These are phyloP conservation scores for Ardeotis arabs DNA, from an alignment of 2,113 vertebrate genomes.

Conservation along the genomic window DNA sequence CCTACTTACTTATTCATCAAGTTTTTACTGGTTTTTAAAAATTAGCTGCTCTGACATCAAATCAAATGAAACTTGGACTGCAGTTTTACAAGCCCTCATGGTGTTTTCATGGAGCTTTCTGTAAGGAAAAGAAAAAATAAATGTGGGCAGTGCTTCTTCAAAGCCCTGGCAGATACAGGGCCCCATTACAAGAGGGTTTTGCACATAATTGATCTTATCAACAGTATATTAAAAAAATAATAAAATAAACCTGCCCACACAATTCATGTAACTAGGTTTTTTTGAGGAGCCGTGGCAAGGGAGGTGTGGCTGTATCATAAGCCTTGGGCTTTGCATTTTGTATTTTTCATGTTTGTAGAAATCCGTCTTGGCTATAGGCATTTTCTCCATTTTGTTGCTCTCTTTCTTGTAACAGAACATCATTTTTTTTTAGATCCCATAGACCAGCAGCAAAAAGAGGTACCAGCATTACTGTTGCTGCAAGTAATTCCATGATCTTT, in stretches of 20 bases:
- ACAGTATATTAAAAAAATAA: background rate
- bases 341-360: background rate
- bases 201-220: background rate
- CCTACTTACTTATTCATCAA: background rate
- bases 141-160: background rate
- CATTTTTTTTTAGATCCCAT: background rate
- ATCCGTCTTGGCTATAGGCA: background rate
- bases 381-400: background rate
- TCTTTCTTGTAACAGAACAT: background rate
- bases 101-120: background rate
- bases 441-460: background rate
- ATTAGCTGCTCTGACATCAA: background rate
- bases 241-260: background rate
- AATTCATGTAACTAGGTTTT: background rate
- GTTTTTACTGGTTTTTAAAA: background rate
- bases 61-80: background rate
- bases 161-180: background rate
- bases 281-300: background rate
- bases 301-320: background rate
- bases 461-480: background rate
- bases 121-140: background rate
- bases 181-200: background rate
- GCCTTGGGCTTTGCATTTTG: background rate
- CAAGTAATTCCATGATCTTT: conserved; percentile 14
- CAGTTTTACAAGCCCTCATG: background rate